These are phyloP conservation scores for Grallaria varia DNA, from an alignment of 2,113 vertebrate species.

Conservation along the genomic window DNA sequence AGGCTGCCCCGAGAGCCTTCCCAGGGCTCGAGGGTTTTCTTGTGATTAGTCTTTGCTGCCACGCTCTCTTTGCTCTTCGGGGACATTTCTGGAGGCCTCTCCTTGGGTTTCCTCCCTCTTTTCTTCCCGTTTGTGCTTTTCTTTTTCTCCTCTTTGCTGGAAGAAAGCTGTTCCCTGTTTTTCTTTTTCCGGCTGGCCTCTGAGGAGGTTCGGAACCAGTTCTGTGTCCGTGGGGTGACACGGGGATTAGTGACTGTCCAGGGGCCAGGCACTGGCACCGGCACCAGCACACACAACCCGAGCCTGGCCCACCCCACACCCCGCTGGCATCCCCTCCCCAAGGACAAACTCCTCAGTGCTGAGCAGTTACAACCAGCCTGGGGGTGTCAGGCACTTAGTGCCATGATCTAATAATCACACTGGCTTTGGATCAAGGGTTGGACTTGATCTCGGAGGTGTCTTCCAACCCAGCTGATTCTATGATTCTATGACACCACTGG, in stretches of 20 bases:
- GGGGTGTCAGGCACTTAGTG: not conserved
- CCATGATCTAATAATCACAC: no score
- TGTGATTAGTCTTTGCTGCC: constrained; percentile 65
- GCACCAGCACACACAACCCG: not conserved
- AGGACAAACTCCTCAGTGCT: not conserved
- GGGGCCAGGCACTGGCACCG: not conserved
- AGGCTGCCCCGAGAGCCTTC: constrained; percentile 51
- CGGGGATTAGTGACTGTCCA: not conserved
- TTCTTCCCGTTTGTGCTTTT: constrained; percentile 82
- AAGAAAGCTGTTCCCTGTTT: constrained; percentile 71
- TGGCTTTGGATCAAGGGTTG: no score
- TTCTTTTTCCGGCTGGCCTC: constrained; percentile 80
- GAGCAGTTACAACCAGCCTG: not conserved
- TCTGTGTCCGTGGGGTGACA: constrained; percentile 69
- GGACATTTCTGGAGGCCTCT: constrained; percentile 68
- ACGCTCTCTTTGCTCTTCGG: constrained; percentile 41
- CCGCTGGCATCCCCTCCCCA: rapidly evolving
- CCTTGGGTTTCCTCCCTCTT: constrained; percentile 91
- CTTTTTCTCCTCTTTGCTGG: constrained; percentile 79
- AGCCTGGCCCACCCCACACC: not conserved
- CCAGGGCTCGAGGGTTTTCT: constrained; percentile 40
- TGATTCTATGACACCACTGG: not conserved
- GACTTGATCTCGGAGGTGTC: no score
- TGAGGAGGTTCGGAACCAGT: constrained; percentile 92
- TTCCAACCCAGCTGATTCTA: no score